A percentile compares a stretch with the other conserved stretches of the same genome.
Conservation (phyloP, 2,888 invertebrate genomes). For the Drosophila austrosaltans region DNA sequence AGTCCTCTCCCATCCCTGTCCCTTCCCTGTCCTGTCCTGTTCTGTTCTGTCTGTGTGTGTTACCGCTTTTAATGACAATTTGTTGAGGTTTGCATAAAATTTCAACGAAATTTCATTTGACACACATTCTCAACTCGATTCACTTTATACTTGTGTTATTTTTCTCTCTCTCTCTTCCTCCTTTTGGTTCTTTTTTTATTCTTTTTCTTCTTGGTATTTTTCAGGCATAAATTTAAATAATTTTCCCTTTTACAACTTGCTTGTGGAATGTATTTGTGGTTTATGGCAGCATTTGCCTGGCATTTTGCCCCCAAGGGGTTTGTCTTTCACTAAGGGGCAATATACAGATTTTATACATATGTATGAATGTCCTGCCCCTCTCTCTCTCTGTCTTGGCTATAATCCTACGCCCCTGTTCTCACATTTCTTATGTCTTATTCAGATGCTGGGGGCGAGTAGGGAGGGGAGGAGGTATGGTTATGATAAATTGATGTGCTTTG, state of each 20-base stretch:
- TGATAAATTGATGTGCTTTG: constrained; percentile 50
- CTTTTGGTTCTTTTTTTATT: constrained; percentile 11
- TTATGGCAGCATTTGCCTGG: constrained; percentile 25
- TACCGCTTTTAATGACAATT: constrained; percentile 75
- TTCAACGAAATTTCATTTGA: constrained; percentile 68
- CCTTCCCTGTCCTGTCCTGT: constrained; percentile 6
- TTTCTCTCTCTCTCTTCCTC: neutral
- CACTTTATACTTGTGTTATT: constrained; percentile 17
- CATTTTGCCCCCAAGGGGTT: neutral
- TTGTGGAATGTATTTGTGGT: constrained; percentile 31
- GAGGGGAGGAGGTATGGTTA: constrained; percentile 22
- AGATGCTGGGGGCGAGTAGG: constrained; percentile 10
- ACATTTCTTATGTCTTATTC: constrained; percentile 42
- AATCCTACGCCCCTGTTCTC: constrained; percentile 13
- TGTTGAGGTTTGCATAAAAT: constrained; percentile 75
- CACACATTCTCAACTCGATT: constrained; percentile 49
- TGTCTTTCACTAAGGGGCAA: constrained; percentile 12
- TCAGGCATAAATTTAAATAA: constrained; percentile 74
- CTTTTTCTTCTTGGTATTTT: constrained; percentile 38
- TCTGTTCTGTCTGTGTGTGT: constrained; percentile 27
- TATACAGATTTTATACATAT: no score
- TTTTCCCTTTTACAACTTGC: constrained; percentile 53
- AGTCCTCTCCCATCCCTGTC: constrained; percentile 10
- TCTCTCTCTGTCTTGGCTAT: neutral
- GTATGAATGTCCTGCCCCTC: no score